phyloP scores from a whole-genome alignment of 1,140 invertebrate species.

The Hyles vespertilio region DNA sequence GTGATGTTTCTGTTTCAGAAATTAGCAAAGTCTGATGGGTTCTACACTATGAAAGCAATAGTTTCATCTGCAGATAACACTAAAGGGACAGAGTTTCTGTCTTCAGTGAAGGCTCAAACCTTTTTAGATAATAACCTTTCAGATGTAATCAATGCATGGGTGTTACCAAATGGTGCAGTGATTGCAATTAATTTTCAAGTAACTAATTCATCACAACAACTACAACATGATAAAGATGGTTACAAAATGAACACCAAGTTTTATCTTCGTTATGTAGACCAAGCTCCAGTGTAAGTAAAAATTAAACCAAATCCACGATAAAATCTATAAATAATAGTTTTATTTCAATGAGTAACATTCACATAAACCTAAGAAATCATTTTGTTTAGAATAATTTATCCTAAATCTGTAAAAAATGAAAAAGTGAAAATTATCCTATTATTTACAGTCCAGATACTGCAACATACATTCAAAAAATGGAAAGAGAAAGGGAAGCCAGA shows the following conservation, averaged over 20 bases:
- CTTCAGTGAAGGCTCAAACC: slow-evolving; percentile 87
- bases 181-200: slow-evolving; percentile 80
- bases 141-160: slow-evolving; percentile 83
- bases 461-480: slow-evolving; percentile 93
- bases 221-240: slow-evolving; percentile 54
- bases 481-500: slow-evolving; percentile 91
- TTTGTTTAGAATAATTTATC: too few relatives aligned
- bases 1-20: slow-evolving; percentile 68
- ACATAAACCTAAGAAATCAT: too few relatives aligned
- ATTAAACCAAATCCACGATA: not conserved
- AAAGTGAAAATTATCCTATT: too few relatives aligned
- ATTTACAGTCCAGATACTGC: slow-evolving; percentile 89
- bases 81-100: slow-evolving; percentile 81
- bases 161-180: slow-evolving; percentile 83
- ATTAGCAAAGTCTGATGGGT: slow-evolving; percentile 81
- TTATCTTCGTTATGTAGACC: slow-evolving; percentile 82
- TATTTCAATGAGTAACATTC: too few relatives aligned
- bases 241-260: slow-evolving; percentile 84
- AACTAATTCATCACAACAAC: slow-evolving; percentile 63
- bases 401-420: too few relatives aligned
- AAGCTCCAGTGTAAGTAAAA: slow-evolving; percentile 82
- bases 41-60: slow-evolving; percentile 85
- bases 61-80: slow-evolving; percentile 80
- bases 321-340: too few relatives aligned
- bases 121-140: slow-evolving; percentile 74